These are phyloP conservation scores for Aporrectodea caliginosa DNA, from an alignment of 1,140 invertebrate genomes.

Conservation along the genomic window DNA sequence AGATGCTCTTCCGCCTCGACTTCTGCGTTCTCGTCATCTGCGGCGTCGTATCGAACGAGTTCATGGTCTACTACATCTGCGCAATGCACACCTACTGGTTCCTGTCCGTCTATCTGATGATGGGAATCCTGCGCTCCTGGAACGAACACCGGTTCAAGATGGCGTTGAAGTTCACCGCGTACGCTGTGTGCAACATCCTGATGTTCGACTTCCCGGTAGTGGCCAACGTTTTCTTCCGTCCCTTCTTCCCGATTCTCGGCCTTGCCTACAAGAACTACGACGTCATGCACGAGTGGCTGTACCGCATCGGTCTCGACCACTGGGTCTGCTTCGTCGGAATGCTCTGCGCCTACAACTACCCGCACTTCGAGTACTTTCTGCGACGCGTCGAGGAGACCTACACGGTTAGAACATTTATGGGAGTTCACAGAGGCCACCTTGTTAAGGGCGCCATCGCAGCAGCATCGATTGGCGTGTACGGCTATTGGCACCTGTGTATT, in stretches of 20 bases:
- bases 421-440: background rate
- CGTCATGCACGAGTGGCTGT: constrained; percentile 42
- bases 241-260: constrained; percentile 37
- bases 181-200: constrained; percentile 37
- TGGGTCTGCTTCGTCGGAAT: constrained; percentile 45
- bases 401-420: background rate
- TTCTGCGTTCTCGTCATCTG: constrained; percentile 42
- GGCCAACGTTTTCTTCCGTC: constrained; percentile 35
- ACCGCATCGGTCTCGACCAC: constrained; percentile 42
- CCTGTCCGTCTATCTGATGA: constrained; percentile 43
- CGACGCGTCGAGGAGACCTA: background rate
- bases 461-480: constrained; percentile 6
- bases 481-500: constrained; percentile 36
- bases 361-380: constrained; percentile 42
- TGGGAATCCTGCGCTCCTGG: constrained; percentile 39
- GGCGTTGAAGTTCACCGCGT: constrained; percentile 40
- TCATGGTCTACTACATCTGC: constrained; percentile 49
- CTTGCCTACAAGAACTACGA: constrained; percentile 35
- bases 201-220: constrained; percentile 42
- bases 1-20: constrained; percentile 47
- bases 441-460: constrained; percentile 31
- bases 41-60: constrained; percentile 39
- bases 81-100: constrained; percentile 51
- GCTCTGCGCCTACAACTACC: constrained; percentile 47
- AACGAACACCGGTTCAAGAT: constrained; percentile 38